Evolutionary conservation across 2,113 vertebrate species (phyloP), one percentile per base, ranked within the genome.

Genomic region (Eulemur macaco): DNA sequence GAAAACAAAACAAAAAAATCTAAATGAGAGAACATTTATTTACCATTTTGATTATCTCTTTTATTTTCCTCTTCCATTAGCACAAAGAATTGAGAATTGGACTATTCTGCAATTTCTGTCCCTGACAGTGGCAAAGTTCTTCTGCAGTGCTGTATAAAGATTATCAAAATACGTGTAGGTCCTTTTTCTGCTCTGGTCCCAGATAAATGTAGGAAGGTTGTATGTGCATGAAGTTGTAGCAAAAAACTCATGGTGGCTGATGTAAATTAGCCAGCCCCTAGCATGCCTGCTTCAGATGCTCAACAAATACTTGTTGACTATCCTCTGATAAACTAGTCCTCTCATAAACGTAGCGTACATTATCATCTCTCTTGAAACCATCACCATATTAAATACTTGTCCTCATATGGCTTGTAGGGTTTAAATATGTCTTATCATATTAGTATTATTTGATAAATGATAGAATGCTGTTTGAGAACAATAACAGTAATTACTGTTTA

Each of bases 331-430:
- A 29, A 42, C 52, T 42, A 37, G 86, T 29, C 52, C 27, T 71
- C 69, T 80, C 20, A 58, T 58, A 80, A 86, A 80, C 68, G 12
- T 68, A 93, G 84, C 29, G 45, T 31, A 29, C 5, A 31, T 73
- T 78, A 60, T 78, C n/a, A 84, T 91, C 73, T 94, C 42, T 73
- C 76, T 95, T 77, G 58, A 88, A 93, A 60, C 60, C 23, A 37
- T 95, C 56, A 64, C 42, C 60, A 29, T 64, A 60, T 86, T 90
- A 90, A 95, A 92, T 64, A 83, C 50, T 63, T 96, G 50, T 45
- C 52, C 21, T 85, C 56, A 27, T 8, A 37, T 20, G 34, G 27
- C 18, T 90, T 90, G 25, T 60, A 17, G 37, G 29, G 14, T 80
- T 93, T 93, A 80, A 95, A 39, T 76, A 85, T 83, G 31, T 64